Evolutionary conservation across 2,888 invertebrate species (phyloP).

Genomic region (Lepidocyrtinus sp.): DNA sequence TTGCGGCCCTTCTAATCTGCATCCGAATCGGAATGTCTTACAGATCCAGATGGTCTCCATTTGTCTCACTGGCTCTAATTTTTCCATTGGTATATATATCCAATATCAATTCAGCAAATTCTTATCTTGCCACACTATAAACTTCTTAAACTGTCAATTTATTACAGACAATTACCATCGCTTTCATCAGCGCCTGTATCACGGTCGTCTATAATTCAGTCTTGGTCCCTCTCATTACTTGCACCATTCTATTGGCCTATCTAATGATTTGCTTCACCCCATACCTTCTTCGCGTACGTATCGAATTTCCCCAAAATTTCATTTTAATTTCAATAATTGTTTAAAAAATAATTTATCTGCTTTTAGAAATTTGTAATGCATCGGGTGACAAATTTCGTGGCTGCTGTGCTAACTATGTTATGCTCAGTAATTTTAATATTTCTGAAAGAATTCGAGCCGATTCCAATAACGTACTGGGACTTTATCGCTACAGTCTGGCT

Average conservation of each 20-base stretch:
- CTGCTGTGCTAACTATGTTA: neutral
- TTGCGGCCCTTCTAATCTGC: constrained; percentile 16
- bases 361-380: constrained; percentile 45
- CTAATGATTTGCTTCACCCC: constrained; percentile 21
- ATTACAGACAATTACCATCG: constrained; percentile 31
- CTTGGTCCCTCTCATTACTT: constrained; percentile 28
- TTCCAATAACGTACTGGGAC: constrained; percentile 25
- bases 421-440: constrained; percentile 27
- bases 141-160: neutral
- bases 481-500: constrained; percentile 42
- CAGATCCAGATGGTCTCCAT: constrained; percentile 24
- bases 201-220: constrained; percentile 32
- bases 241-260: constrained; percentile 25
- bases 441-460: constrained; percentile 40
- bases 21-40: constrained; percentile 27
- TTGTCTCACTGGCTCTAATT: neutral
- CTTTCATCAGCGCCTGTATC: constrained; percentile 19
- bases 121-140: no score
- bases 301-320: no score
- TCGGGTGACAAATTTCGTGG: constrained; percentile 20
- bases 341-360: neutral
- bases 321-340: neutral
- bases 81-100: constrained; percentile 42
- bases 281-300: constrained; percentile 31
- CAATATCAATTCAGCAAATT: no score